phyloP scores from a whole-genome alignment of 2,797 vertebrate species.

The Odontamblyopus lacepedii region DNA sequence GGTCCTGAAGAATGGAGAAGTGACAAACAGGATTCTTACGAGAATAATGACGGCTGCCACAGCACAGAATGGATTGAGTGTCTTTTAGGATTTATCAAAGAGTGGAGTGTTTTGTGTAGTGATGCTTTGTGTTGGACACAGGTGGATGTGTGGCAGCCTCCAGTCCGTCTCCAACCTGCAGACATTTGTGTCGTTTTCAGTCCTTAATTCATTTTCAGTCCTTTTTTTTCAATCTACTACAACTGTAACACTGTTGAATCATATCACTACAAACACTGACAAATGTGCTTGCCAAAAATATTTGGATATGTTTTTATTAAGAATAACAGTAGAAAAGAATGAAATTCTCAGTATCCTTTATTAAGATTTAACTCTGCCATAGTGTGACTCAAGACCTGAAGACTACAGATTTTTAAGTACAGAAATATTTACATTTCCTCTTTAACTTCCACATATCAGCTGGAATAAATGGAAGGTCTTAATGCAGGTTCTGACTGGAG shows the following conservation, averaged over 20 bases:
- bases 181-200: neutral
- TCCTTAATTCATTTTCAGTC: neutral
- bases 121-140: slow-evolving; percentile 59
- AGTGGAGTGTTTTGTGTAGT: slow-evolving; percentile 37
- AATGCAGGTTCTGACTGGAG: neutral
- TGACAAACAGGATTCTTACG: slow-evolving; percentile 81
- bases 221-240: neutral
- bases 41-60: slow-evolving; percentile 84
- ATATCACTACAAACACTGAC: neutral
- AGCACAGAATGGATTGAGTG: slow-evolving; percentile 74
- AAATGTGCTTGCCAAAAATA: neutral
- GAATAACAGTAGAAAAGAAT: neutral
- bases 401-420: no score
- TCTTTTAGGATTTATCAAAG: slow-evolving; percentile 78
- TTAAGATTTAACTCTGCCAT: neutral
- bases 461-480: neutral
- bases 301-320: neutral
- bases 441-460: neutral
- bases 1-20: slow-evolving; percentile 81
- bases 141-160: slow-evolving; percentile 47
- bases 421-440: no score
- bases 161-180: neutral
- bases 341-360: neutral
- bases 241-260: neutral
- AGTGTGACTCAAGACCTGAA: neutral